Conservation (phyloP, 2,797 vertebrate species). For the Smutsia temminckii region DNA sequence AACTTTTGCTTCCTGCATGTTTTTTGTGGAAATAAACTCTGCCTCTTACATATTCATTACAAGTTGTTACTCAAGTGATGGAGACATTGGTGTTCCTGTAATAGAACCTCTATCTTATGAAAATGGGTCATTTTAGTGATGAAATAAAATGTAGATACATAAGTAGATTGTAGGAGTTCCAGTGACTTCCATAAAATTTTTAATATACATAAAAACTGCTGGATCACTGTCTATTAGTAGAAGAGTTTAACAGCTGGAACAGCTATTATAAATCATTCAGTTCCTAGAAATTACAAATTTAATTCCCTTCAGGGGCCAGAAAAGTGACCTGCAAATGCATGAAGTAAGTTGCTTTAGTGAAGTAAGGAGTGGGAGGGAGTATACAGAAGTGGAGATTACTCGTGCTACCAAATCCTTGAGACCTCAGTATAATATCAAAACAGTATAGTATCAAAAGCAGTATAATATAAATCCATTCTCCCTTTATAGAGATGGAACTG, state of each 20-base stretch:
- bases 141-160: conserved; percentile 61
- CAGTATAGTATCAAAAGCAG: neutral
- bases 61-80: conserved; percentile 64
- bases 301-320: neutral
- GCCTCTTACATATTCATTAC: conserved; percentile 65
- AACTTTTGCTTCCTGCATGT: conserved; percentile 58
- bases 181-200: conserved; percentile 62
- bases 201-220: conserved; percentile 50
- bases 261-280: conserved; percentile 43
- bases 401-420: neutral
- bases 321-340: conserved; percentile 4
- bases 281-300: neutral
- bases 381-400: neutral
- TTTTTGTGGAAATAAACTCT: conserved; percentile 65
- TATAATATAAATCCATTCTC: neutral
- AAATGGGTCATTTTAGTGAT: conserved; percentile 61
- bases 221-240: conserved; percentile 30
- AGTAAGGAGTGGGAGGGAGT: neutral
- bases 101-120: conserved; percentile 50
- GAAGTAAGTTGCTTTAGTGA: neutral
- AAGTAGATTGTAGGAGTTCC: conserved; percentile 50
- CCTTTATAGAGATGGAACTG: neutral
- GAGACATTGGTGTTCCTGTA: conserved; percentile 41
- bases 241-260: conserved; percentile 34
- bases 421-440: neutral